Evolutionary conservation across 2,113 vertebrate genomes (phyloP).

Genomic region (Probosciger aterrimus): DNA sequence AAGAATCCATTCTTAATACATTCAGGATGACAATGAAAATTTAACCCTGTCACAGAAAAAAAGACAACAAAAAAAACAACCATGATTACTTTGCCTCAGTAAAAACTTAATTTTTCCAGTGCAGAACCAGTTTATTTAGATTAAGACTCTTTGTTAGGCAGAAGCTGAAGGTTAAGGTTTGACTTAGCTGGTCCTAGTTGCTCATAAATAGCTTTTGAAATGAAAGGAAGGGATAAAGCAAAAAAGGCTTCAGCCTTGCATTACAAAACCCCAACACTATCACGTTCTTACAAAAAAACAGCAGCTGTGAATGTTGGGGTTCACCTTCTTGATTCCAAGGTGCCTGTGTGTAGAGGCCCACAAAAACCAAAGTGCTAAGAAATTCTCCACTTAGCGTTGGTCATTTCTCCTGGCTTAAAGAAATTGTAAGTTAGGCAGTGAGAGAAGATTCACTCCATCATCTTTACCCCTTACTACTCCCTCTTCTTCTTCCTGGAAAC

Average conservation of each 20-base stretch:
- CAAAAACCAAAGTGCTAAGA: not conserved
- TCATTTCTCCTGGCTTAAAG: not conserved
- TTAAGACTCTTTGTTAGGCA: not conserved
- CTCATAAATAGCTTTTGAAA: conserved; percentile 3
- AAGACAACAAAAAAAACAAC: not conserved
- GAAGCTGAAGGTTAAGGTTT: not conserved
- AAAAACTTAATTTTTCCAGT: not conserved
- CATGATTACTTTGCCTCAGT: not conserved
- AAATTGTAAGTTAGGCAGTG: not conserved
- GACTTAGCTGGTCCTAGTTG: not conserved
- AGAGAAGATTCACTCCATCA: not conserved
- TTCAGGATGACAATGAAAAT: not conserved
- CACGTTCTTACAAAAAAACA: not conserved
- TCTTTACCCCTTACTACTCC: not conserved
- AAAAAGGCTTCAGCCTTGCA: not conserved
- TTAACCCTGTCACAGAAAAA: not conserved
- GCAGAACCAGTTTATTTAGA: not conserved
- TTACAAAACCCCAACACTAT: not conserved
- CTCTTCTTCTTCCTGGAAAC: not conserved
- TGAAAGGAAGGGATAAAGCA: not conserved
- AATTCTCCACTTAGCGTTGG: not conserved
- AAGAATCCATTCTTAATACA: not conserved
- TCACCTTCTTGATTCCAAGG: not conserved
- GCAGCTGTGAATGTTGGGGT: not conserved
- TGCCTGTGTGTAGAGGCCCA: not conserved